phyloP scores from a whole-genome alignment of 2,888 invertebrate genomes.

The Agrilus cyanescens region DNA sequence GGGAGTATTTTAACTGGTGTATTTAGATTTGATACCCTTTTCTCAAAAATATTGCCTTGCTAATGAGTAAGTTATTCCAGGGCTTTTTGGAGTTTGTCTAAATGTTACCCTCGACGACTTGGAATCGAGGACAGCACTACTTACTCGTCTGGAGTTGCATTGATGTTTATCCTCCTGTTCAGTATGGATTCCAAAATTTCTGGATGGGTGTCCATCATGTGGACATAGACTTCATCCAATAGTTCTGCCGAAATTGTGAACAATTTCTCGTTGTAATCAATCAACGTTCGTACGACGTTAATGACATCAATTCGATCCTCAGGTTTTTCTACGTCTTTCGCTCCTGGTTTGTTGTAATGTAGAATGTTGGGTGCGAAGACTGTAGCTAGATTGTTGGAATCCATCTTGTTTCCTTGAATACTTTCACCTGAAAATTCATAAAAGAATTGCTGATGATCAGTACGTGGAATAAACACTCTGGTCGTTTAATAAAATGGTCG shows the following conservation, averaged over 20 bases:
- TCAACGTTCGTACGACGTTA: conserved; percentile 71
- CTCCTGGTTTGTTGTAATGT: conserved; percentile 55
- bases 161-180: conserved; percentile 33
- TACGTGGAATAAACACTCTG: too few relatives aligned
- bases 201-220: conserved; percentile 76
- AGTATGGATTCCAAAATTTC: conserved; percentile 62
- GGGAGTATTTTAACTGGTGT: too few relatives aligned
- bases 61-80: too few relatives aligned
- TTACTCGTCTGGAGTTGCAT: conserved; percentile 35
- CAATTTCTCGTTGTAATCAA: conserved; percentile 60
- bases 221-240: conserved; percentile 75
- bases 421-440: conserved; percentile 37
- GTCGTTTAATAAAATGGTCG: too few relatives aligned
- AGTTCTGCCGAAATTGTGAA: conserved; percentile 69
- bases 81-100: too few relatives aligned
- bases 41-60: too few relatives aligned
- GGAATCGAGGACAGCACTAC: too few relatives aligned
- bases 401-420: conserved; percentile 83
- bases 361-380: conserved; percentile 91
- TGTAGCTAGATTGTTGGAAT: conserved; percentile 82
- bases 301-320: conserved; percentile 81
- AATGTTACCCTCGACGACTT: too few relatives aligned
- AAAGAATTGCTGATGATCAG: too few relatives aligned
- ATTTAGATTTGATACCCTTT: too few relatives aligned
- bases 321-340: conserved; percentile 46